phyloP scores from a whole-genome alignment of 2,888 invertebrate species.

The Trichogramma dendrolimi region DNA sequence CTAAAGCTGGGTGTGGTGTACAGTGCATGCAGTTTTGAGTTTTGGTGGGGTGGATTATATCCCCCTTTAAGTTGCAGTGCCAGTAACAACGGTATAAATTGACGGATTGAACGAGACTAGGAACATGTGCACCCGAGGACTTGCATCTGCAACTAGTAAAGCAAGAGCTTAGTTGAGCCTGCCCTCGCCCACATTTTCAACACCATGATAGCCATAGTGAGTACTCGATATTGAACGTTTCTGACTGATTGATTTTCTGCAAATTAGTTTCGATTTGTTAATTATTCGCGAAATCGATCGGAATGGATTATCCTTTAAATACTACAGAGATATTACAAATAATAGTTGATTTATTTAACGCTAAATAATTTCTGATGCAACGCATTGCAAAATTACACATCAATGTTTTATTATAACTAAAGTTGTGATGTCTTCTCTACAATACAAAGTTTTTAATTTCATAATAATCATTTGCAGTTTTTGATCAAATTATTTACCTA shows the following conservation, averaged over 20 bases:
- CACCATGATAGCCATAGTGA: conserved; percentile 34
- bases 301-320: neutral
- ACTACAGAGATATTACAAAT: too few species aligned
- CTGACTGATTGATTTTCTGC: too few species aligned
- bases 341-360: too few species aligned
- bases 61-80: conserved; percentile 7
- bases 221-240: conserved; percentile 25
- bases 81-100: conserved; percentile 41
- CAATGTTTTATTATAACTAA: too few species aligned
- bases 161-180: conserved; percentile 17
- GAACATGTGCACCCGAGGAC: conserved; percentile 38
- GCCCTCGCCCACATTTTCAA: neutral
- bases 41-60: conserved; percentile 3
- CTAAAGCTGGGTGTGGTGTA: conserved; percentile 17
- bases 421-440: too few species aligned
- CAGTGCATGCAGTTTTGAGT: neutral
- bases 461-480: too few species aligned
- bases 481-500: too few species aligned
- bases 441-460: too few species aligned
- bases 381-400: too few species aligned
- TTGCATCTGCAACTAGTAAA: conserved; percentile 20
- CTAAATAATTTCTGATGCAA: too few species aligned
- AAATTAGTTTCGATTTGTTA: too few species aligned
- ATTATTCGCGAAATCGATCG: neutral
- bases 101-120: conserved; percentile 36